Percentiles rank a stretch among this genome's conserved stretches.
Evolutionary conservation across 1,140 invertebrate genomes (phyloP).

Genomic region (Acromyrmex charruanus): DNA sequence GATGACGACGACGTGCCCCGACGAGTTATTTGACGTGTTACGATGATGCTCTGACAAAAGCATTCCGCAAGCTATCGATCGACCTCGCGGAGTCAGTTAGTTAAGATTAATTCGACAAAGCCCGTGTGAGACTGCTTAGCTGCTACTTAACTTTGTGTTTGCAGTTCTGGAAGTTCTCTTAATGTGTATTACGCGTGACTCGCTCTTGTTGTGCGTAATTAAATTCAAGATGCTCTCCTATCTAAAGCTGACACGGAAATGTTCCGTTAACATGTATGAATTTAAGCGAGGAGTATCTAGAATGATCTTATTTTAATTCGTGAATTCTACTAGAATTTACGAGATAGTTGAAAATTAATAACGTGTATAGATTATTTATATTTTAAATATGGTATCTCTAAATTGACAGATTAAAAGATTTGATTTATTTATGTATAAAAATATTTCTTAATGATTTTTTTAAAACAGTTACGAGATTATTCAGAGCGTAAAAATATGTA

Average conservation of each 20-base stretch:
- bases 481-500: neutral
- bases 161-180: conserved; percentile 45
- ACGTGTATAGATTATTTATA: neutral
- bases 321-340: neutral
- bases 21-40: conserved; percentile 36
- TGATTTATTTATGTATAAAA: neutral
- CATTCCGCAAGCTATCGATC: conserved; percentile 65
- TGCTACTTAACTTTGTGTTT: conserved; percentile 65
- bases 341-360: neutral
- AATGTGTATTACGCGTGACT: conserved; percentile 50
- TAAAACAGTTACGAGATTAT: neutral
- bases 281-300: neutral
- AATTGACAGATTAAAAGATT: conserved; percentile 3
- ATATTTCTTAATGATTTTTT: neutral
- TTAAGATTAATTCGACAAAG: conserved; percentile 65
- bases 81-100: conserved; percentile 56
- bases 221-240: conserved; percentile 52
- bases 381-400: neutral
- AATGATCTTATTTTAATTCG: neutral
- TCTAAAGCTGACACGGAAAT: conserved; percentile 39
- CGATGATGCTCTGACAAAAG: conserved; percentile 52
- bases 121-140: conserved; percentile 31
- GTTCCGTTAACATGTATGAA: conserved; percentile 37
- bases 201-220: conserved; percentile 48
- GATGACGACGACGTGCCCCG: neutral